Evolutionary conservation across 2,888 invertebrate species (phyloP), one percentile per base, ranked within the genome.

Genomic region (Hypomecis atomaria): DNA sequence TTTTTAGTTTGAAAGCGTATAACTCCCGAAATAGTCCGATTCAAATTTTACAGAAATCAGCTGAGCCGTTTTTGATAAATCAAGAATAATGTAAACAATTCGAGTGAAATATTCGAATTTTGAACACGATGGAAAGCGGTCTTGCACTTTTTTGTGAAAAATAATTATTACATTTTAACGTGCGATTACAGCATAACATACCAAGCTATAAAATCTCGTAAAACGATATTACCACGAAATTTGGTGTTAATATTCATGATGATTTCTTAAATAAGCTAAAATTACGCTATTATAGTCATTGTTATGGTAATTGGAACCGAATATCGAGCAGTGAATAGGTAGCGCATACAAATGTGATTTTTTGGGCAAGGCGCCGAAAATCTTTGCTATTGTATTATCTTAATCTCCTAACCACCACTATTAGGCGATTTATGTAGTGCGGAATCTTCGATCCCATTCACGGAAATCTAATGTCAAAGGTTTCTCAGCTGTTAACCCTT

Each of bases 261-360:
- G n/a, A 52, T 52, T 52, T 52, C 52, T 40, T 33, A 23, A 42
- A 52, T 52, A 40, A 42, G 40, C 52, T 23, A 10, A 52, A 66
- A 72, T 66, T 61, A 36, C 55, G 37, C 36, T 37, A 56, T 37
- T 45, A 6, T 10, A 56, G 55, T 37, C 37, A 55, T 13, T 42
- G 40, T 56, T 56, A 56, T 45, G 37, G 23, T 45, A 56, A 56
- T 56, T 7, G 34, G 6, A 56, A 11, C 11, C 4, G 54, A 42
- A 11, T 54, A 56, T 56, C 43, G 36, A 56, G 38, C 45, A 23
- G 13, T 45, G 11, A 56, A 23, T 56, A 45, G 55, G 45, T 75
- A 73, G 3, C 70, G 69, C 67, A 71, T 74, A 75, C 72, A 77
- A 73, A 74, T 77, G 45, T 70, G 62, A 59, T 59, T 64, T 57